phyloP scores from a whole-genome alignment of 2,113 vertebrate genomes.

The Myotis davidii region DNA sequence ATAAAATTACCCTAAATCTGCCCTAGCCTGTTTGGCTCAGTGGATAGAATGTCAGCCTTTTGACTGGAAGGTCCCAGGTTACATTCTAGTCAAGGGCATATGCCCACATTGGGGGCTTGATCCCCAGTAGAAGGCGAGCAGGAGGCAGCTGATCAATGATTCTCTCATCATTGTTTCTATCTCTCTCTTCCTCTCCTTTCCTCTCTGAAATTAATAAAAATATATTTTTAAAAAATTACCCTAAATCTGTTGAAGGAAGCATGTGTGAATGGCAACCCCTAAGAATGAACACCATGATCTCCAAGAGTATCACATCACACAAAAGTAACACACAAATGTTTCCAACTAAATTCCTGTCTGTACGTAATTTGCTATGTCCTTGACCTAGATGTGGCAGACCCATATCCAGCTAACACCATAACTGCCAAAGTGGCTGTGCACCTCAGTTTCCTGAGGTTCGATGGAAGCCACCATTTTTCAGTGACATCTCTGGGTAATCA shows the following conservation, averaged over 20 bases:
- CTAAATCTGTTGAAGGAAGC: not conserved
- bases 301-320: not conserved
- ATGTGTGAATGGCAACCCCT: constrained; percentile 57
- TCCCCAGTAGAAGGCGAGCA: too few species aligned
- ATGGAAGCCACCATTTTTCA: constrained; percentile 31
- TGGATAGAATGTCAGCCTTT: too few species aligned
- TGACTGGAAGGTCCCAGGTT: too few species aligned
- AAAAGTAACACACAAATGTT: not conserved
- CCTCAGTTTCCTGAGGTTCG: constrained; percentile 28
- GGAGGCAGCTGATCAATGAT: too few species aligned
- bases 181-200: too few species aligned
- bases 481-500: not conserved
- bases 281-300: constrained; percentile 66
- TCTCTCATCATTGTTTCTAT: too few species aligned
- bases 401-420: not conserved
- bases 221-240: too few species aligned
- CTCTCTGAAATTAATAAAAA: too few species aligned
- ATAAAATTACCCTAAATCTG: constrained; percentile 28
- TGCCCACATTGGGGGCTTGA: too few species aligned
- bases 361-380: not conserved
- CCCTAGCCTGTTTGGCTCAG: too few species aligned
- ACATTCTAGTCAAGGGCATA: too few species aligned
- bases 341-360: not conserved
- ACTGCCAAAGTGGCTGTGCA: constrained; percentile 2
- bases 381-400: constrained; percentile 27